Conservation (phyloP, 2,113 vertebrate genomes). For the Psittacula cyanocephala region DNA sequence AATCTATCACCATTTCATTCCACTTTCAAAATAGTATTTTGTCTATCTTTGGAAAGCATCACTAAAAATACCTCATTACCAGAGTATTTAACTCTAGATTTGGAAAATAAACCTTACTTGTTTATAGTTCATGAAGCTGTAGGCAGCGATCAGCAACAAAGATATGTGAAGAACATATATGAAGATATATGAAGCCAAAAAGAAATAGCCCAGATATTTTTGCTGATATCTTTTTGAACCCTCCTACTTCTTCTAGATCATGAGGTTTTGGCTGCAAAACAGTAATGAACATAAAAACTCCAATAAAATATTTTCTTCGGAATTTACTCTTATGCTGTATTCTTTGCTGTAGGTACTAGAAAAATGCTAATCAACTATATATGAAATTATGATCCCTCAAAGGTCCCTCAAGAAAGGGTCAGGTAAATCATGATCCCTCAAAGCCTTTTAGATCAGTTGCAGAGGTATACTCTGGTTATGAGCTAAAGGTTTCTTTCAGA, state of each 20-base stretch:
- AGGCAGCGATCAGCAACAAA: neutral
- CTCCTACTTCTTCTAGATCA: neutral
- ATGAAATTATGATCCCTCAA: slow-evolving; percentile 1
- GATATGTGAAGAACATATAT: neutral
- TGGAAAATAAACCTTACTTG: neutral
- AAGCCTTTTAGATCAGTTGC: neutral
- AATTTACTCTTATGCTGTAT: neutral
- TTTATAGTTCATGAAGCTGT: neutral
- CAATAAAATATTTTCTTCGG: neutral
- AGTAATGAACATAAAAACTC: neutral
- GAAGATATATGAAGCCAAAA: neutral
- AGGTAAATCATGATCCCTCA: neutral
- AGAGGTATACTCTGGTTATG: neutral
- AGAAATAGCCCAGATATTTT: neutral
- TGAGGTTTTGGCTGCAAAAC: neutral
- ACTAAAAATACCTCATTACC: neutral
- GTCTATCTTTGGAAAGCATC: neutral
- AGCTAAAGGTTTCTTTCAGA: neutral
- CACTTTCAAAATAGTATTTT: neutral
- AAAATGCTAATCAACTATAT: neutral
- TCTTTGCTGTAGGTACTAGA: neutral
- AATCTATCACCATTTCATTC: neutral
- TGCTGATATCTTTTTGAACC: neutral
- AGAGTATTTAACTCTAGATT: neutral
- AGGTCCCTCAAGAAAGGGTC: neutral